These are phyloP conservation scores for Phoenicopterus ruber DNA, from an alignment of 2,113 vertebrate genomes.

Conservation along the genomic window DNA sequence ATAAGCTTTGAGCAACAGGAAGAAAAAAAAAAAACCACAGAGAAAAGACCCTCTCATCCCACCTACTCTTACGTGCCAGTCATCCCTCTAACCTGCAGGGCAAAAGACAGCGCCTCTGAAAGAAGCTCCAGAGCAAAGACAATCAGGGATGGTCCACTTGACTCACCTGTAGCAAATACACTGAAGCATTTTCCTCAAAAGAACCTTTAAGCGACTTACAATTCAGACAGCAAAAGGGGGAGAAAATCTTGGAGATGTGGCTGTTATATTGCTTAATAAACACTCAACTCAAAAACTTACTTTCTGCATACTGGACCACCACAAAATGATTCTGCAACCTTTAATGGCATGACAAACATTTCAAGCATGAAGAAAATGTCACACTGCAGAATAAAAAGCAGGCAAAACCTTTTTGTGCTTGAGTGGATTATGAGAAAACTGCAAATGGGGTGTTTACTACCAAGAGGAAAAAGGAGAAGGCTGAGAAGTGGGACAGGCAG, in stretches of 20 bases:
- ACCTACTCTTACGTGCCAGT: not conserved
- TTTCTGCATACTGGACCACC: not conserved
- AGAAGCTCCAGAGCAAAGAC: not conserved
- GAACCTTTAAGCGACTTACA: not conserved
- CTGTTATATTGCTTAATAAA: not conserved
- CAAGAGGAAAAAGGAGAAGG: not conserved
- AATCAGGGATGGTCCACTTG: not conserved
- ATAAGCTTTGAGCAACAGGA: not conserved
- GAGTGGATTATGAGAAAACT: constrained; percentile 12
- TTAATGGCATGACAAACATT: not conserved
- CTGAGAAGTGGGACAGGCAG: not conserved
- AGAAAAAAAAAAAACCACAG: not conserved
- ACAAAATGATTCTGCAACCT: not conserved
- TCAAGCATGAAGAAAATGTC: constrained; percentile 37
- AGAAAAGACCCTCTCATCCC: not conserved
- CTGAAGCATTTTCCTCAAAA: not conserved
- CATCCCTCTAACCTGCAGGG: not conserved
- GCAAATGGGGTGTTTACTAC: not conserved
- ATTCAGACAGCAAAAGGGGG: not conserved
- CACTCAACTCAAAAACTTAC: not conserved
- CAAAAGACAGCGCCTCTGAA: not conserved
- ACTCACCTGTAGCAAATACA: not conserved
- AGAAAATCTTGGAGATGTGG: not conserved
- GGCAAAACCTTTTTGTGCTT: not conserved
- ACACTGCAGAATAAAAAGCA: constrained; percentile 14